These are phyloP conservation scores for Botia almorhae DNA, from an alignment of 2,797 vertebrate species.

Conservation along the genomic window DNA sequence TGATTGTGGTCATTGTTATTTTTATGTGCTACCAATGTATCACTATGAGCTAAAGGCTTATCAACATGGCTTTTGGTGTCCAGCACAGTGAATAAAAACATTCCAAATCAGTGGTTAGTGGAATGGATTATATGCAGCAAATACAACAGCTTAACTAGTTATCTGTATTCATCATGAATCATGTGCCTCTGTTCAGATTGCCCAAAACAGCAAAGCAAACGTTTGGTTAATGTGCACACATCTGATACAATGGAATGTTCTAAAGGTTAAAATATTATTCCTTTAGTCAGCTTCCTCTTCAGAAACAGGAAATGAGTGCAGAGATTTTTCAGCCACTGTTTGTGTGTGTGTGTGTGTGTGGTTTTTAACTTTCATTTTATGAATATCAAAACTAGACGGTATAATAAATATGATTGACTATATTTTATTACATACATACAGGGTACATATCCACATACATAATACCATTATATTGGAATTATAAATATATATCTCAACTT, in stretches of 20 bases:
- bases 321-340: background rate
- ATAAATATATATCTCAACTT: background rate
- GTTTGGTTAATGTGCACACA: slow-evolving; percentile 31
- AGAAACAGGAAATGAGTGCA: slow-evolving; percentile 13
- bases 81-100: slow-evolving; percentile 58
- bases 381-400: background rate
- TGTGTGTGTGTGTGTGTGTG: background rate
- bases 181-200: background rate
- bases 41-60: slow-evolving; percentile 51
- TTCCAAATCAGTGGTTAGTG: slow-evolving; percentile 44
- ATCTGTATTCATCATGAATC: background rate
- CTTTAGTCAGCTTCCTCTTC: slow-evolving; percentile 25
- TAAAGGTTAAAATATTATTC: slow-evolving; percentile 7
- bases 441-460: background rate
- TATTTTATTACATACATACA: background rate
- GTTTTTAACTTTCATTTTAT: background rate
- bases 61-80: slow-evolving; percentile 58
- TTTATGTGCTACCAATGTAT: slow-evolving; percentile 53
- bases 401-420: background rate
- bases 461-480: too few relatives aligned
- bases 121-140: background rate
- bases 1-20: slow-evolving; percentile 45
- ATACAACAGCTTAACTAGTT: background rate
- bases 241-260: slow-evolving; percentile 16
- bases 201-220: background rate